Percentiles rank a stretch among this genome's conserved stretches.
phyloP scores from a whole-genome alignment of 2,888 invertebrate species.

The Diadromus collaris region DNA sequence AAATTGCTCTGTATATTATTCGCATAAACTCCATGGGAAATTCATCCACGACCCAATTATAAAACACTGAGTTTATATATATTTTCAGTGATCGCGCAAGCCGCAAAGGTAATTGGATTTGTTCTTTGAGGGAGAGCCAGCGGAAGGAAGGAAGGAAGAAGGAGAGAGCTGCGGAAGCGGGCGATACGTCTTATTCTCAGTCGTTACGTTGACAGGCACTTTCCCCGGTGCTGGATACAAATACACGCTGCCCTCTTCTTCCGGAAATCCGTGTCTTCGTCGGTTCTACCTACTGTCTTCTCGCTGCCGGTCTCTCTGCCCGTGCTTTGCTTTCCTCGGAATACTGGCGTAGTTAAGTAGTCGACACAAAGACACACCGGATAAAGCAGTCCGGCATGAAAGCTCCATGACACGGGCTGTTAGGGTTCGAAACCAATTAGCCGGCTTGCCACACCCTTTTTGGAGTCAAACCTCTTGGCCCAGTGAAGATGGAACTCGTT shows the following conservation, averaged over 20 bases:
- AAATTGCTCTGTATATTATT: too few species aligned
- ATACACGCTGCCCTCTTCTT: constrained; percentile 19
- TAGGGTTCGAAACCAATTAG: constrained; percentile 54
- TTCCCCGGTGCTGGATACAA: constrained; percentile 38
- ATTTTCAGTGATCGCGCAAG: constrained; percentile 33
- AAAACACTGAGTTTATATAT: constrained; percentile 33
- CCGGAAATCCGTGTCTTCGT: constrained; percentile 46
- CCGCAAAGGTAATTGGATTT: constrained; percentile 51
- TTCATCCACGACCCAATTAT: constrained; percentile 17
- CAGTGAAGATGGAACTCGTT: constrained; percentile 13
- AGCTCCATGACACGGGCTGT: constrained; percentile 45
- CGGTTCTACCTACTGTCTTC: constrained; percentile 23
- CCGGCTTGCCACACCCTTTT: constrained; percentile 16
- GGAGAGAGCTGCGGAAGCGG: constrained; percentile 24
- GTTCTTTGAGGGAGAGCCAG: constrained; percentile 15
- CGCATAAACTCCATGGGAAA: too few species aligned
- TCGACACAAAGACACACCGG: constrained; percentile 44
- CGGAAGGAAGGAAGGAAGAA: constrained; percentile 34
- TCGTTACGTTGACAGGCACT: constrained; percentile 49
- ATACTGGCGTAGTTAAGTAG: constrained; percentile 41
- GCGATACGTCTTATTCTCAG: constrained; percentile 39
- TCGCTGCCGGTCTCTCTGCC: constrained; percentile 18
- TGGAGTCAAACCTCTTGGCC: constrained; percentile 1
- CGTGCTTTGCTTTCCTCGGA: constrained; percentile 9
- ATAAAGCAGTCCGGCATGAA: constrained; percentile 37